These are phyloP conservation scores for Condylostylus longicornis DNA, from an alignment of 1,140 invertebrate species.

Conservation along the genomic window DNA sequence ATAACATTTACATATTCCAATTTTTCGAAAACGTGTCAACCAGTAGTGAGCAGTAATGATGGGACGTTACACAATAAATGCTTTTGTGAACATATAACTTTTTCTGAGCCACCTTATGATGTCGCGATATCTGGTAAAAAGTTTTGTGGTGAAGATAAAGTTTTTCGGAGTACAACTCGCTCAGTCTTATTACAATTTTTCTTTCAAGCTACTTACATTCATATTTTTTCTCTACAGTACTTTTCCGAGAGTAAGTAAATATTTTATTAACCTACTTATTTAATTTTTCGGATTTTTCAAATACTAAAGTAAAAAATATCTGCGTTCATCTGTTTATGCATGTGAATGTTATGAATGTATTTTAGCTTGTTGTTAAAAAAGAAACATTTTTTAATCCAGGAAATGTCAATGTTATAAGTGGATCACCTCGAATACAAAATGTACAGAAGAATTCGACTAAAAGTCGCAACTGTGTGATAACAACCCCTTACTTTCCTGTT, in stretches of 20 bases:
- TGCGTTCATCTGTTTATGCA: too few relatives aligned
- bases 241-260: conserved; percentile 46
- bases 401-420: conserved; percentile 44
- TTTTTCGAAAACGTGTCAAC: conserved; percentile 30
- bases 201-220: conserved; percentile 43
- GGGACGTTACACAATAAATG: conserved; percentile 22
- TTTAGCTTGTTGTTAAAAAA: background rate
- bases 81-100: conserved; percentile 51
- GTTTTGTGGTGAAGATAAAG: conserved; percentile 43
- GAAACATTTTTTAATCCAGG: conserved; percentile 30
- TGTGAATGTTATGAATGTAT: too few relatives aligned
- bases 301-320: too few relatives aligned
- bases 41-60: conserved; percentile 14
- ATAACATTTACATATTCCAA: conserved; percentile 41
- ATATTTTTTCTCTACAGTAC: conserved; percentile 51
- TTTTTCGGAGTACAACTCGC: conserved; percentile 46
- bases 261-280: too few relatives aligned
- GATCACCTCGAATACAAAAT: conserved; percentile 27
- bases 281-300: too few relatives aligned
- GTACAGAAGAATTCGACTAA: conserved; percentile 23
- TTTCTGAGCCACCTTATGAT: conserved; percentile 52
- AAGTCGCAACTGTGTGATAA: conserved; percentile 28
- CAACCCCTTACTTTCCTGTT: conserved; percentile 53
- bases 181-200: conserved; percentile 44
- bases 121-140: conserved; percentile 41